Base-by-base conservation (phyloP, 2,797 vertebrate species). In the Galaxias olidus region DNA sequence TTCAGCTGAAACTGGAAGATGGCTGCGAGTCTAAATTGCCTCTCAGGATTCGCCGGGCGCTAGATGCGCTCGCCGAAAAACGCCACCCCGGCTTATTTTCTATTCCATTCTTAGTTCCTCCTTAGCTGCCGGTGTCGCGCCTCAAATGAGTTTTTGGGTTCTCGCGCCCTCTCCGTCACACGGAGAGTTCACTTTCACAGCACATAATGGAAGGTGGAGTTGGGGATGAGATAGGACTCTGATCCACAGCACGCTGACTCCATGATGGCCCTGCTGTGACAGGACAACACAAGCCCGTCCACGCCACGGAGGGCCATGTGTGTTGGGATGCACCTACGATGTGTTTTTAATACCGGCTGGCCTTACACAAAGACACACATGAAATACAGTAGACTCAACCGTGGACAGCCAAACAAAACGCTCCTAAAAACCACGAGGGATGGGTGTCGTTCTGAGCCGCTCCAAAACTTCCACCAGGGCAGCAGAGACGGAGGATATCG, bases 381-480 rank as follows among this genome's bases (percentile, higher is more conserved):
- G n/a, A n/a, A n/a, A n/a, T n/a, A n/a, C n/a, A n/a, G n/a, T n/a
- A n/a, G n/a, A n/a, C n/a, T n/a, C n/a, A n/a, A n/a, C n/a, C n/a
- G n/a, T n/a, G n/a, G n/a, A n/a, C n/a, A n/a, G n/a, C n/a, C n/a
- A n/a, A n/a, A n/a, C n/a, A n/a, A n/a, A n/a, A n/a, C n/a, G n/a
- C n/a, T n/a, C n/a, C n/a, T n/a, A n/a, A n/a, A n/a, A n/a, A n/a
- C n/a, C n/a, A n/a, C n/a, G n/a, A 77, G 73, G 73, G 73, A 72
- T 68, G 42, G 85, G 74, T 73, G 76, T 76, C 79, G 77, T 77
- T 77, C 84, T 88, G 78, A 81, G 80, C 75, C 82, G 76, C 75
- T 83, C 85, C 79, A 81, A 65, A 87, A n/a, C n/a, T n/a, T 84
- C 73, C 74, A 61, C 75, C 74, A 84, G 79, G 60, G 71, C 71